A percentile compares a stretch with the other conserved stretches of the same genome.
phyloP scores from a whole-genome alignment of 2,888 invertebrate genomes.

The Macrosiphum euphorbiae region DNA sequence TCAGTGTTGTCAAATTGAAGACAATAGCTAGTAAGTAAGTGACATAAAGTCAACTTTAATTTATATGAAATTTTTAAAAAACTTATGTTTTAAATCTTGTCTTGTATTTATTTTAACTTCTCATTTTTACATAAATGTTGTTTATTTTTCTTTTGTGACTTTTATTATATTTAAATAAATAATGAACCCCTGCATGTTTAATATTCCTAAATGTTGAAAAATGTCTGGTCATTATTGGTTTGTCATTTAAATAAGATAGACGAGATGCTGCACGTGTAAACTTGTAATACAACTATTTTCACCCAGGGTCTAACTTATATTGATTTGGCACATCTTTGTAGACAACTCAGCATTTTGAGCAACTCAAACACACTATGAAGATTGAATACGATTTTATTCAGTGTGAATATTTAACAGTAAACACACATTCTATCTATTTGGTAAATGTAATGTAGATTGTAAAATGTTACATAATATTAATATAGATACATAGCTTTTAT shows the following conservation, averaged over 20 bases:
- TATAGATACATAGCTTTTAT: neutral
- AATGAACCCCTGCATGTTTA: neutral
- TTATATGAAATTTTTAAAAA: neutral
- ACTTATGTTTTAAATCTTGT: neutral
- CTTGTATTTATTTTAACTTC: neutral
- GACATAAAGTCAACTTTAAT: neutral
- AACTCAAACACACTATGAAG: neutral
- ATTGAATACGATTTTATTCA: neutral
- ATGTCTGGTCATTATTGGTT: neutral
- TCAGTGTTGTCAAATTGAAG: neutral
- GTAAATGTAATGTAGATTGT: neutral
- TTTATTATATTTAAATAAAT: conserved; percentile 1
- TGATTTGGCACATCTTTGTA: neutral
- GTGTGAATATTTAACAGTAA: neutral
- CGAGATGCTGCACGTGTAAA: neutral
- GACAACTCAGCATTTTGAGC: neutral
- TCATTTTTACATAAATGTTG: neutral
- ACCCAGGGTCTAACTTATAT: neutral
- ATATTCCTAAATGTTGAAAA: neutral
- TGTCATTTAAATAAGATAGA: neutral
- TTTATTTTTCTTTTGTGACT: neutral
- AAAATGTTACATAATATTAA: neutral
- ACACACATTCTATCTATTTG: neutral
- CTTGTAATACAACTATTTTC: neutral
- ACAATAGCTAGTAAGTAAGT: neutral